Evolutionary conservation across 1,140 invertebrate genomes (phyloP).

Genomic region (Drosophila pruinosa): DNA sequence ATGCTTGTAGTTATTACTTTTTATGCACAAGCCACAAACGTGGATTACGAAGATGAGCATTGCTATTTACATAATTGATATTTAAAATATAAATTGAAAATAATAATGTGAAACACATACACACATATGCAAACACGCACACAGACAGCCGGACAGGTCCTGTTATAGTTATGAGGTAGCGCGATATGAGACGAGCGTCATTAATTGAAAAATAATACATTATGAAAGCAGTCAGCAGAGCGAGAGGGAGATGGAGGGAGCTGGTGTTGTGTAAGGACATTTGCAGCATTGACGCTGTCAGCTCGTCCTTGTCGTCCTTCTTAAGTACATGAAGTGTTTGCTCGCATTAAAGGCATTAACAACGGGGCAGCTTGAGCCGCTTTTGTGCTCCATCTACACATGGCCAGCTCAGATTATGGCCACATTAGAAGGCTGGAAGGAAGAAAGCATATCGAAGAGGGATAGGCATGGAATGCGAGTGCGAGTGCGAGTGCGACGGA

Average conservation of each 20-base stretch:
- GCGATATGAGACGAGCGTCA: slow-evolving; percentile 10
- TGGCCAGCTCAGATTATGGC: background rate
- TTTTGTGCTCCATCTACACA: slow-evolving; percentile 19
- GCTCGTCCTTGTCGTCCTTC: slow-evolving; percentile 3
- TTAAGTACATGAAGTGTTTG: slow-evolving; percentile 20
- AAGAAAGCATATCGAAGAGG: background rate
- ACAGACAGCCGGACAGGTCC: background rate
- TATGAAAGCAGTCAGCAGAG: background rate
- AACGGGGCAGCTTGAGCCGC: slow-evolving; percentile 23
- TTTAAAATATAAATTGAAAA: slow-evolving; percentile 66
- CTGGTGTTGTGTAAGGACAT: background rate
- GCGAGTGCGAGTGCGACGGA: background rate
- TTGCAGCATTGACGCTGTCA: background rate
- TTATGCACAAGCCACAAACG: slow-evolving; percentile 6
- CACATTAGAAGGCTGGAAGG: background rate
- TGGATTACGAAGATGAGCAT: slow-evolving; percentile 64
- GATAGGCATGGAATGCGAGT: background rate
- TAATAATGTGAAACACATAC: background rate
- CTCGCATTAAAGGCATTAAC: slow-evolving; percentile 18
- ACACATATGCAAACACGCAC: background rate
- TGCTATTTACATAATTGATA: slow-evolving; percentile 73
- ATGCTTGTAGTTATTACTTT: slow-evolving; percentile 47
- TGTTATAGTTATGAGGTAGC: background rate
- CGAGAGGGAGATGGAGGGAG: background rate
- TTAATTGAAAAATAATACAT: slow-evolving; percentile 73